phyloP scores from a whole-genome alignment of 2,113 vertebrate genomes.

The Callocephalon fimbriatum region DNA sequence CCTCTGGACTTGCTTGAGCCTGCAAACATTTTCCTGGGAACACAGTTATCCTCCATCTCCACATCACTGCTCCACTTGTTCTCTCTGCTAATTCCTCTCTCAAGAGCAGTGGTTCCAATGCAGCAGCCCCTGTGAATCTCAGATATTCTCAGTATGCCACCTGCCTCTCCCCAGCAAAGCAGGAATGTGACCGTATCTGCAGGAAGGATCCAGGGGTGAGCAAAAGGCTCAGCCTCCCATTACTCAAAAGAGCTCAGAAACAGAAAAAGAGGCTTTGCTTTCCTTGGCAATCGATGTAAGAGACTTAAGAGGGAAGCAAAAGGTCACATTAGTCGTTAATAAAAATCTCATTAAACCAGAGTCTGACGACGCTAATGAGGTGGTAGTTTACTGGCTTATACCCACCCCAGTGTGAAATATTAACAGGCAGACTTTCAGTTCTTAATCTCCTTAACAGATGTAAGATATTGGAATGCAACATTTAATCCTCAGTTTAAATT shows the following conservation, averaged over 20 bases:
- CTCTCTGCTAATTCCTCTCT: neutral
- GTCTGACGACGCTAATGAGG: constrained; percentile 56
- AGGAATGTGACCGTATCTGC: fast-evolving
- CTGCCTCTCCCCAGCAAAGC: neutral
- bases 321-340: constrained; percentile 65
- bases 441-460: constrained; percentile 68
- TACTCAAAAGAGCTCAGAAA: neutral
- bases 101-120: neutral
- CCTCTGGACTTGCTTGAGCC: neutral
- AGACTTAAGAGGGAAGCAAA: constrained; percentile 53
- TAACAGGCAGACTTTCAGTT: constrained; percentile 47
- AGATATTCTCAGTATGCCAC: neutral
- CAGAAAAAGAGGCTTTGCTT: constrained; percentile 20
- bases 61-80: neutral
- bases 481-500: constrained; percentile 53
- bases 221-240: neutral
- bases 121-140: neutral
- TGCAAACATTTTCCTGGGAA: neutral
- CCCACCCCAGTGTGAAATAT: constrained; percentile 67
- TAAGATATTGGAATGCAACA: constrained; percentile 53
- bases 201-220: neutral
- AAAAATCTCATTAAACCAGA: constrained; percentile 70
- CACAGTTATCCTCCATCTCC: neutral
- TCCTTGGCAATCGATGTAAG: constrained; percentile 28
- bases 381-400: constrained; percentile 54